These are phyloP conservation scores for Sebastes schlegelii DNA, from an alignment of 2,113 vertebrate species.

Conservation along the genomic window DNA sequence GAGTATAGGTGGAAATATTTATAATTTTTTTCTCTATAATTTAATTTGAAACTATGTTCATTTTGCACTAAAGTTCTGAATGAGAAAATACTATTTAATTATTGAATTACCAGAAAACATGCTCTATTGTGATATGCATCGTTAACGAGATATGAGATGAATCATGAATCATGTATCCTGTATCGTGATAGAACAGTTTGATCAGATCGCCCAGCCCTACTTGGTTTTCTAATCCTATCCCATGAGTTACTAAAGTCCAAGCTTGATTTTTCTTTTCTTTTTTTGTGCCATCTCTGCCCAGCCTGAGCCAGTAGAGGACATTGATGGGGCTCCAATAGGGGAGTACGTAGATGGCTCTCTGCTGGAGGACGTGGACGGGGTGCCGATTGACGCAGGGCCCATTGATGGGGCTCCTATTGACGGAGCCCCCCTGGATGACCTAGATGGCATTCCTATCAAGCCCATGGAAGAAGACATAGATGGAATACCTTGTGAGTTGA, in stretches of 20 bases:
- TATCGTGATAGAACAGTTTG: no score
- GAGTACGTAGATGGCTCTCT: constrained; percentile 92
- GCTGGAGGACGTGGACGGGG: constrained; percentile 95
- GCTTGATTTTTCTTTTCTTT: background rate
- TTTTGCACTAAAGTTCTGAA: no score
- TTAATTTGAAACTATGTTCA: no score
- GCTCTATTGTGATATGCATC: no score
- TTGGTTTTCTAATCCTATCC: background rate
- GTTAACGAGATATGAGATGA: no score
- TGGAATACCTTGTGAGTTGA: constrained; percentile 92
- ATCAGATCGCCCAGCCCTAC: no score
- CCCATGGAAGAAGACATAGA: constrained; percentile 95
- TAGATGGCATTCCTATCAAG: constrained; percentile 96
- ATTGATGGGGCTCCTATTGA: constrained; percentile 86
- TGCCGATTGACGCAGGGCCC: constrained; percentile 88
- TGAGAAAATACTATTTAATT: no score
- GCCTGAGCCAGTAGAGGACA: constrained; percentile 84
- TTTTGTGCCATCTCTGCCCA: background rate
- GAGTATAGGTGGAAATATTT: no score
- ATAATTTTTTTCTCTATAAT: no score
- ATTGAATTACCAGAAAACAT: no score
- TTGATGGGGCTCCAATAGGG: constrained; percentile 96
- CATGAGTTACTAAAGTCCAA: background rate
- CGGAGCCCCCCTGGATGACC: constrained; percentile 90
- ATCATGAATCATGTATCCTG: no score